Evolutionary conservation across 1,140 invertebrate species (phyloP).

Genomic region (Lordiphosa mommai): DNA sequence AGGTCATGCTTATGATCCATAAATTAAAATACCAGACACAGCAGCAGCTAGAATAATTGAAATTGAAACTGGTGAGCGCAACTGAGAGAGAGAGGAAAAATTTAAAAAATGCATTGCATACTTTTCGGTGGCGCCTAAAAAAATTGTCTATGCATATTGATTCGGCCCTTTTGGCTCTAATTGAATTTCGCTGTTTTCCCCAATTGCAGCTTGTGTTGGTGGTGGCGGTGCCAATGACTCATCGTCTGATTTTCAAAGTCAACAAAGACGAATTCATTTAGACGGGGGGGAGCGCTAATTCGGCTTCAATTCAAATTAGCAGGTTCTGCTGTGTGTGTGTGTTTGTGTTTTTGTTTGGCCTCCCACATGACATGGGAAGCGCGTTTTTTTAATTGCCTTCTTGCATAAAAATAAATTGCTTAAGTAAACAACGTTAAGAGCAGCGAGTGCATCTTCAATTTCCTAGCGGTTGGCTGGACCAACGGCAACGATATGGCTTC

Average conservation of each 20-base stretch:
- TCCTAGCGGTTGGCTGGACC: conserved; percentile 12
- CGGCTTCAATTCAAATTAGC: conserved; percentile 49
- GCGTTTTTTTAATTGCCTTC: conserved; percentile 28
- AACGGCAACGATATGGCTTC: background rate
- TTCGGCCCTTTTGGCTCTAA: conserved; percentile 19
- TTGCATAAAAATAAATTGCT: conserved; percentile 57
- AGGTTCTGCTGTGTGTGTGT: too few relatives aligned
- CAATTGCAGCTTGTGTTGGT: conserved; percentile 1
- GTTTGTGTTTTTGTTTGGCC: conserved; percentile 28
- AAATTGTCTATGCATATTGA: conserved; percentile 13
- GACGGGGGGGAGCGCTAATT: conserved; percentile 23
- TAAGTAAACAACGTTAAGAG: conserved; percentile 45
- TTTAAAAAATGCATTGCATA: conserved; percentile 18
- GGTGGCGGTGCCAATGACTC: conserved; percentile 28
- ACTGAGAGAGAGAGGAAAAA: background rate
- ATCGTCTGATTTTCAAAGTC: conserved; percentile 48
- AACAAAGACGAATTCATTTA: conserved; percentile 49
- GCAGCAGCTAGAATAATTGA: conserved; percentile 24
- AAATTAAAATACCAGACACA: conserved; percentile 55
- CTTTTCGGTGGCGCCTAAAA: conserved; percentile 49
- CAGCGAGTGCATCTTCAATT: conserved; percentile 22
- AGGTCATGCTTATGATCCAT: conserved; percentile 47
- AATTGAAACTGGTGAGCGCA: conserved; percentile 1
- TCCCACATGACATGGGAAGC: conserved; percentile 37
- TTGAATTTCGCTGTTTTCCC: conserved; percentile 45